Evolutionary conservation across 2,113 vertebrate genomes (phyloP).

Genomic region (Sinocyclocheilus grahami): DNA sequence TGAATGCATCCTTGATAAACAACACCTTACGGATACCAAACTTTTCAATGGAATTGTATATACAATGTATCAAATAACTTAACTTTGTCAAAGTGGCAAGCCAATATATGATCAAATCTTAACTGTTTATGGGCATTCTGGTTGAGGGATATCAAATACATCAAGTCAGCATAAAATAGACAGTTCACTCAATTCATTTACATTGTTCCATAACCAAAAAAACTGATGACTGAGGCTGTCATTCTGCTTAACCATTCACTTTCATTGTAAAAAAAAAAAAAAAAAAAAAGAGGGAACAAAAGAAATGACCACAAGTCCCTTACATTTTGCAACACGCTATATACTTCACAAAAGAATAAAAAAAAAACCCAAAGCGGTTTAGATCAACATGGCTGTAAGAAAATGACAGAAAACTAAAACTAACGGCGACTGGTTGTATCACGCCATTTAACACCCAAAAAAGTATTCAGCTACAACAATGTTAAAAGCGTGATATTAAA

Average conservation of each 20-base stretch:
- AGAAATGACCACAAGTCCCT: not conserved
- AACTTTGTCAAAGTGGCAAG: not conserved
- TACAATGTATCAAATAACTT: not conserved
- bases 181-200: not conserved
- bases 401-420: not conserved
- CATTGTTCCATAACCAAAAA: not conserved
- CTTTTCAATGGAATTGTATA: not conserved
- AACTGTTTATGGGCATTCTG: not conserved
- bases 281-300: not conserved
- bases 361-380: not conserved
- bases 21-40: not conserved
- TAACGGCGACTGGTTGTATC: not conserved
- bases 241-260: not conserved
- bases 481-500: not conserved
- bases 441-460: not conserved
- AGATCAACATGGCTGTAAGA: not conserved
- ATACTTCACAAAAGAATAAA: not conserved
- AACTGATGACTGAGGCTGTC: not conserved
- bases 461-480: not conserved
- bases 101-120: not conserved
- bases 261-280: not conserved
- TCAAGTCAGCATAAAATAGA: not conserved
- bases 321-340: not conserved
- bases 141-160: not conserved
- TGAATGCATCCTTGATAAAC: not conserved